Evolutionary conservation across 2,113 vertebrate species (phyloP).

Genomic region (Podarcis muralis): DNA sequence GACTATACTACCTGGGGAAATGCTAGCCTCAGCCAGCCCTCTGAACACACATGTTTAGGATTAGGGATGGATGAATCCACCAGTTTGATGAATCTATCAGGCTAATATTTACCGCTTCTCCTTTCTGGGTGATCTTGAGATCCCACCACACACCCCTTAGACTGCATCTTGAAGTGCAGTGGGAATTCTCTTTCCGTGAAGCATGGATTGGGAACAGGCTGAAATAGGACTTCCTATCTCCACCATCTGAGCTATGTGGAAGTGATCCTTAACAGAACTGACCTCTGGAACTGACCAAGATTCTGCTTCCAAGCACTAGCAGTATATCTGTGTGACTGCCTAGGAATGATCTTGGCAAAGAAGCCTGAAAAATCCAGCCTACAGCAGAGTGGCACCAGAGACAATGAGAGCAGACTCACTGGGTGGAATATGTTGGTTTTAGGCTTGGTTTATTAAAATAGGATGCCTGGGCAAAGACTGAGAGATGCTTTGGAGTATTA

Average conservation of each 20-base stretch:
- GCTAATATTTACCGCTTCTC: neutral
- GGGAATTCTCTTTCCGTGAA: neutral
- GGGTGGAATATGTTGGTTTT: constrained; percentile 8
- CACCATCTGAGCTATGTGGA: neutral
- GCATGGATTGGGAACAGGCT: neutral
- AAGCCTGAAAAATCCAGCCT: neutral
- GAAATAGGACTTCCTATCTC: neutral
- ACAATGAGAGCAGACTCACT: neutral
- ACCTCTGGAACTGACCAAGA: neutral
- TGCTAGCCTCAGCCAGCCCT: neutral
- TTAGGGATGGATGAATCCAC: too few species aligned
- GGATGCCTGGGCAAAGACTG: neutral
- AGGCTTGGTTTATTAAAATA: neutral
- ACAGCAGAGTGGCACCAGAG: neutral
- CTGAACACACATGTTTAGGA: neutral
- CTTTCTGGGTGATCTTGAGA: neutral
- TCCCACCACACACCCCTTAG: rapidly evolving
- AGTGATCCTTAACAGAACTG: neutral
- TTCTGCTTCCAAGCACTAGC: neutral
- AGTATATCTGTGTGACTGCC: neutral
- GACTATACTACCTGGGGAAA: neutral
- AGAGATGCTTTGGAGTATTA: neutral
- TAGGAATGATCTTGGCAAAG: neutral
- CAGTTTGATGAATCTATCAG: too few species aligned
- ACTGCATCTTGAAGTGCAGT: neutral